Evolutionary conservation across 2,797 vertebrate species (phyloP).

Genomic region (Loriculus beryllinus): DNA sequence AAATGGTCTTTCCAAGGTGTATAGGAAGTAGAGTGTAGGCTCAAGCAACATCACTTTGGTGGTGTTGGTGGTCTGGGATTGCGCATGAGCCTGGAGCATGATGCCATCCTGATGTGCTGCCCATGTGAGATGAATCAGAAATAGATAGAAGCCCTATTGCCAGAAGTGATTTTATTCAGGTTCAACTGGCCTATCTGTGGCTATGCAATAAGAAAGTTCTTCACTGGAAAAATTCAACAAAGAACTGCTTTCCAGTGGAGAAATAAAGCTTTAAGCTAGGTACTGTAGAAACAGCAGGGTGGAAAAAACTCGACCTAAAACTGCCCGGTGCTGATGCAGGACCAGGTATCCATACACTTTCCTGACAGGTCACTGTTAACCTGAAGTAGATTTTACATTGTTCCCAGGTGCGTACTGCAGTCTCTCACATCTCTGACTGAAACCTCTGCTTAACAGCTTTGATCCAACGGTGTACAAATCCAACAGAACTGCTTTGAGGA

Average conservation of each 20-base stretch:
- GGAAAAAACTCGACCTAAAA: neutral
- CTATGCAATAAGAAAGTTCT: neutral
- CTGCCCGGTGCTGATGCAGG: neutral
- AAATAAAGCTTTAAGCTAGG: neutral
- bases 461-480: neutral
- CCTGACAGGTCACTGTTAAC: neutral
- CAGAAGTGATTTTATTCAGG: neutral
- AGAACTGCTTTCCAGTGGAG: neutral
- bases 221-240: neutral
- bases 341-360: neutral
- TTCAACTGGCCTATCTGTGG: neutral
- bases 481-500: neutral
- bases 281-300: neutral
- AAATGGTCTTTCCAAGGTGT: neutral
- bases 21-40: neutral
- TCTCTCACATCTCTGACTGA: neutral
- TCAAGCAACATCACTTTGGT: neutral
- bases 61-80: neutral
- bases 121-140: neutral
- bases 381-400: neutral
- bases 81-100: neutral
- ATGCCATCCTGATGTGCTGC: neutral
- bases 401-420: neutral
- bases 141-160: neutral
- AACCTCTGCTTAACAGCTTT: neutral